phyloP scores from a whole-genome alignment of 2,888 invertebrate species.

The Phlogophora meticulosa region DNA sequence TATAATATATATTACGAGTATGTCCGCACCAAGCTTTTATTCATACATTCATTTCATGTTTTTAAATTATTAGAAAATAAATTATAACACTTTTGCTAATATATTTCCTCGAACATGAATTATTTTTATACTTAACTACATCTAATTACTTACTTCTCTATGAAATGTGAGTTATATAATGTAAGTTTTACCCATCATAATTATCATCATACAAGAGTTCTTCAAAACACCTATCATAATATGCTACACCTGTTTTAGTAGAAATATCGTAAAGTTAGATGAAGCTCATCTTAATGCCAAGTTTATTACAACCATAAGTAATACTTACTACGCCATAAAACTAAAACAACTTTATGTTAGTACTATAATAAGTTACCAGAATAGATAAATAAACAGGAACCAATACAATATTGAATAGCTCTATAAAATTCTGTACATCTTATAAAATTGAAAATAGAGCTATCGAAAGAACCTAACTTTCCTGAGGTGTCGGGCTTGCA shows the following conservation, averaged over 20 bases:
- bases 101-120: not conserved
- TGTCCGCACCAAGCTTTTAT: not conserved
- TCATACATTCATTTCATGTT: not conserved
- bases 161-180: not conserved
- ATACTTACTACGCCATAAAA: constrained; percentile 7
- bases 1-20: too few relatives aligned
- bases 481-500: too few relatives aligned
- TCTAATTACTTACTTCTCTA: not conserved
- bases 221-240: not conserved
- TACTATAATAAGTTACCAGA: too few relatives aligned
- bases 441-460: not conserved
- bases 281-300: not conserved
- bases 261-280: not conserved
- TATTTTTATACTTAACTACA: too few relatives aligned
- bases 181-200: too few relatives aligned
- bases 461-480: too few relatives aligned
- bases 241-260: not conserved
- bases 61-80: too few relatives aligned
- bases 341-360: not conserved
- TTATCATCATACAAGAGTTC: too few relatives aligned
- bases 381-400: not conserved
- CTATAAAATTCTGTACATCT: not conserved
- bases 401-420: not conserved
- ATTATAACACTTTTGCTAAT: not conserved
- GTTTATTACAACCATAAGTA: not conserved